A percentile compares a stretch with the other conserved stretches of the same genome.
Evolutionary conservation across 2,888 invertebrate genomes (phyloP).

Genomic region (Tanypteryx hageni): DNA sequence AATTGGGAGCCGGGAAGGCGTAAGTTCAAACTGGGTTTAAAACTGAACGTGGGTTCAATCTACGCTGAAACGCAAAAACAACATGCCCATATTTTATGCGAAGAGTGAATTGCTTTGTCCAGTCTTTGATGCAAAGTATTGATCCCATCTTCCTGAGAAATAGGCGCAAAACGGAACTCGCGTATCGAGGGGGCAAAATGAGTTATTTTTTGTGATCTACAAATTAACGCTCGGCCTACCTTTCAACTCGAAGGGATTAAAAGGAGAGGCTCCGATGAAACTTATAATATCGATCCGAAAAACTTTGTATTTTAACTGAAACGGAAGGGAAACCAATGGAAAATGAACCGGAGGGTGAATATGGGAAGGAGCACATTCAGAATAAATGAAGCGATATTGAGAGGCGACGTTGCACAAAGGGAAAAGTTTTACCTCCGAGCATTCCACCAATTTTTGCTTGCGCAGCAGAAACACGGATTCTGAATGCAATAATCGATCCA

Average conservation of each 20-base stretch:
- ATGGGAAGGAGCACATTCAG: not conserved
- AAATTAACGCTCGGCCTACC: constrained; percentile 37
- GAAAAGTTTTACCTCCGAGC: not conserved
- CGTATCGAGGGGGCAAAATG: constrained; percentile 37
- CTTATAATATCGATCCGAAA: constrained; percentile 45
- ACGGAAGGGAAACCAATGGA: not conserved
- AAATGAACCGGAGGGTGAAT: not conserved
- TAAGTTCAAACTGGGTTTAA: not conserved
- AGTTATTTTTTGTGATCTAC: not conserved
- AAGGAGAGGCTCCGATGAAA: not conserved
- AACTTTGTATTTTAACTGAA: not conserved
- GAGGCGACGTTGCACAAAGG: not conserved
- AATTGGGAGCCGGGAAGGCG: not conserved
- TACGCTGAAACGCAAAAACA: no score
- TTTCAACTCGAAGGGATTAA: constrained; percentile 52
- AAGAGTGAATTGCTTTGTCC: constrained; percentile 41
- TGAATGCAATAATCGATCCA: not conserved
- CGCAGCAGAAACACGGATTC: not conserved
- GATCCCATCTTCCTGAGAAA: constrained; percentile 42
- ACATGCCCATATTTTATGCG: not conserved
- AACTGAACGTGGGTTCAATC: not conserved
- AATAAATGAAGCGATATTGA: not conserved
- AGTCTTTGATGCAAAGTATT: constrained; percentile 58
- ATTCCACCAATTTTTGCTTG: not conserved
- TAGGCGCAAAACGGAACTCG: constrained; percentile 31